Conservation (phyloP, 2,113 vertebrate species). For the Lasiurus borealis region DNA sequence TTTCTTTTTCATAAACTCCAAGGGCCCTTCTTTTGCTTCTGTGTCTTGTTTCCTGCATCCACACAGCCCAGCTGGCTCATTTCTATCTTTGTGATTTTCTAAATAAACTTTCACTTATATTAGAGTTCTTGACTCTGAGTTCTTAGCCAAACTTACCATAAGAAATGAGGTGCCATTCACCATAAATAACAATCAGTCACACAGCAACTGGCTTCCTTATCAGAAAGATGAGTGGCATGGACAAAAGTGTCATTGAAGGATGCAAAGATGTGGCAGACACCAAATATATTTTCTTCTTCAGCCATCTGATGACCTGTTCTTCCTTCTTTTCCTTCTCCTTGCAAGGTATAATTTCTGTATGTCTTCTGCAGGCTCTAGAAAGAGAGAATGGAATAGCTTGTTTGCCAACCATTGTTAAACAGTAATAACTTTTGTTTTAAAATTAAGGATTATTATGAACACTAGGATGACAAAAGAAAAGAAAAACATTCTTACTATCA, state of each 20-base stretch:
- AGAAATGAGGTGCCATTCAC: background rate
- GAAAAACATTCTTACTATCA: background rate
- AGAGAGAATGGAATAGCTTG: background rate
- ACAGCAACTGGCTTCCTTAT: constrained; percentile 95
- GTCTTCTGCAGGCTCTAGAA: background rate
- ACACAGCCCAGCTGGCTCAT: background rate
- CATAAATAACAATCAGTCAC: constrained; percentile 85
- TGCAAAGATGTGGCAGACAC: constrained; percentile 92
- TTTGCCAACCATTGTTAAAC: background rate
- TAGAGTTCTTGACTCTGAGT: background rate
- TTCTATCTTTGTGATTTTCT: background rate
- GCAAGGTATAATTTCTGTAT: constrained; percentile 91
- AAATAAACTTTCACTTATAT: background rate
- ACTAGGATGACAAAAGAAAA: background rate
- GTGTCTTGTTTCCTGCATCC: background rate
- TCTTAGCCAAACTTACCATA: background rate
- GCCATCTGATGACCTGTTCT: constrained; percentile 96
- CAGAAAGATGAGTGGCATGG: constrained; percentile 93
- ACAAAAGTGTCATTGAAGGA: constrained; percentile 96
- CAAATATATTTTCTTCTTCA: constrained; percentile 84
- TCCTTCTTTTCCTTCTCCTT: constrained; percentile 93
- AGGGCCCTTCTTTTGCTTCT: background rate
- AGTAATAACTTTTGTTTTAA: background rate
- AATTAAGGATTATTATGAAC: background rate
- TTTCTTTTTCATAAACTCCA: background rate